Conservation (phyloP, 2,113 vertebrate genomes). For the Indri indri region DNA sequence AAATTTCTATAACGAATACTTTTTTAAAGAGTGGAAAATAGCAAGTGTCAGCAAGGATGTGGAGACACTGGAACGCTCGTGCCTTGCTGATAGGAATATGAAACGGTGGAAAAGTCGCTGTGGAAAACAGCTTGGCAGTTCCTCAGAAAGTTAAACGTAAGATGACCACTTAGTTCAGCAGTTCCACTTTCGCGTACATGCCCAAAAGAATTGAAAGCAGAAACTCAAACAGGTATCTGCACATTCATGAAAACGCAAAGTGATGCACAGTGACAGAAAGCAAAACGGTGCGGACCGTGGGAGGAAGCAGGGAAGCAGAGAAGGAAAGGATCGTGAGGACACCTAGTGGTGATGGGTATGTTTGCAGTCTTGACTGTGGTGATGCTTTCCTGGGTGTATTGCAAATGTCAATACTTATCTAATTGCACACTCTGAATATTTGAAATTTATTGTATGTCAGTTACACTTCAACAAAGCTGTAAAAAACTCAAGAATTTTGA, state of each 20-base stretch:
- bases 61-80: not conserved
- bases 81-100: not conserved
- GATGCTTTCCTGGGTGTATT: not conserved
- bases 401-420: not conserved
- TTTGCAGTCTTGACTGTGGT: not conserved
- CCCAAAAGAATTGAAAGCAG: not conserved
- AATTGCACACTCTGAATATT: not conserved
- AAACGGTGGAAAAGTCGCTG: not conserved
- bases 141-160: not conserved
- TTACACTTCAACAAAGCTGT: too few relatives aligned
- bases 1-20: too few relatives aligned
- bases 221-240: not conserved
- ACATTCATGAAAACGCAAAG: not conserved
- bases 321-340: not conserved
- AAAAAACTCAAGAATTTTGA: not conserved
- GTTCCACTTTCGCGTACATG: not conserved
- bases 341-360: not conserved
- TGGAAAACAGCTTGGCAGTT: not conserved
- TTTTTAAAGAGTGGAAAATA: not conserved
- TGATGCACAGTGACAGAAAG: not conserved
- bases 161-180: not conserved
- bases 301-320: not conserved
- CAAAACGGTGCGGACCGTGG: not conserved
- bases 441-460: not conserved
- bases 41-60: not conserved